Evolutionary conservation across 2,888 invertebrate genomes (phyloP), one percentile per base, ranked within the genome.

Genomic region (Deilephila elpenor): DNA sequence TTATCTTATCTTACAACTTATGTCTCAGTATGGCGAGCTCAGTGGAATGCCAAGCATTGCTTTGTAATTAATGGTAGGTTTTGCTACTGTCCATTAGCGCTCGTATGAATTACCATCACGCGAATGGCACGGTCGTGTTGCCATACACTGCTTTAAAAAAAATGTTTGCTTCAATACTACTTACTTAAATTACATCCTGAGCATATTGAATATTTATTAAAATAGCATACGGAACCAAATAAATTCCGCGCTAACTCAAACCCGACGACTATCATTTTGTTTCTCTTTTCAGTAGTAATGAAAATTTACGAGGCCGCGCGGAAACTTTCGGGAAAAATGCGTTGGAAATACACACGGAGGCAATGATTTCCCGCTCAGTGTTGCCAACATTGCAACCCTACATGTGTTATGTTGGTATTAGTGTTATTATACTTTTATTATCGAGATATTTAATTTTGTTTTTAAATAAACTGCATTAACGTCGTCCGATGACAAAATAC

Each of bases 291-390:
- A 79, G 81, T 85, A 79, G 82, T 86, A 86, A 88, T 86, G 87
- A 87, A 84, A 84, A 89, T 88, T 86, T 86, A 89, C 83, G 88
- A 84, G 86, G 84, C 76, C 81, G 70, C 76, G 81, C 78, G 80
- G 78, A 81, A 84, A 83, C 80, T 86, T 83, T 86, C 82, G 86
- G 85, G 85, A 84, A 81, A 79, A 82, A 79, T 86, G 84, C 84
- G 84, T 64, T 64, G 34, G 17, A 64, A 72, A 72, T 56, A 64
- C 72, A 72, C 64, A 78, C 75, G 74, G 78, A 74, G 73, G 62
- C 71, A 75, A 74, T 74, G 71, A 77, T 75, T 77, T 75, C 72
- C 74, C 75, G 61, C 73, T n/a, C 71, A 32, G 70, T 74, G 67
- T 44, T 73, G 67, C 72, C 72, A 73, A 73, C 72, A 73, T 37